Conservation (phyloP, 2,888 invertebrate species). For the Myopa testacea region DNA sequence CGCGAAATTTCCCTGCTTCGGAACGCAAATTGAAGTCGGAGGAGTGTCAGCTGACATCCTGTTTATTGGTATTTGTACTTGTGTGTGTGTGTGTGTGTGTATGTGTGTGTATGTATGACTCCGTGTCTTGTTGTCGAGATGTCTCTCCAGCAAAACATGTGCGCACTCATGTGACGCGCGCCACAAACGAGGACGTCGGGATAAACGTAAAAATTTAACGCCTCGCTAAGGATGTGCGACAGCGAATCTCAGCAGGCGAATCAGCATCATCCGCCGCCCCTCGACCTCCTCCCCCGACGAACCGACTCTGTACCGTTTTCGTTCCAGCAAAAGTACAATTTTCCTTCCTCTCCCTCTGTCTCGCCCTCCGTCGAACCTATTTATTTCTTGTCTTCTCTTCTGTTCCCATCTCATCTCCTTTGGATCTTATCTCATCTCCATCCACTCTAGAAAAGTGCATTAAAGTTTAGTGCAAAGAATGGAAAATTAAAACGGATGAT, state of each 20-base stretch:
- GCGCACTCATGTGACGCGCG: slow-evolving; percentile 18
- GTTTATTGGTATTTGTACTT: not conserved
- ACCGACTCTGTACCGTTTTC: not conserved
- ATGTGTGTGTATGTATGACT: slow-evolving; percentile 3
- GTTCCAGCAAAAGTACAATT: too few species aligned
- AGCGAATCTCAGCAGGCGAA: slow-evolving; percentile 4
- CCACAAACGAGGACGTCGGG: slow-evolving; percentile 18
- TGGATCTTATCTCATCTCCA: not conserved
- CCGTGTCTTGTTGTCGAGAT: not conserved
- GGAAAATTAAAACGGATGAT: slow-evolving; percentile 3
- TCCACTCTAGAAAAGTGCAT: slow-evolving; percentile 11
- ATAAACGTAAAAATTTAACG: slow-evolving; percentile 33
- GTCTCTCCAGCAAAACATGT: slow-evolving; percentile 1
- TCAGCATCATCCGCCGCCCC: not conserved
- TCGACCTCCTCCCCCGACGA: not conserved
- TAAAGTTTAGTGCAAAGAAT: not conserved
- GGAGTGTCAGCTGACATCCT: slow-evolving; percentile 27
- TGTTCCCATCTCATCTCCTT: too few species aligned
- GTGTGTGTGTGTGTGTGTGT: slow-evolving; percentile 5
- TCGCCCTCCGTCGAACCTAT: too few species aligned
- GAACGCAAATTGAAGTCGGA: slow-evolving; percentile 59
- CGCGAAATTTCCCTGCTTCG: slow-evolving; percentile 57
- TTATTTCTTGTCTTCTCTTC: too few species aligned
- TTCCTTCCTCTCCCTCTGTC: too few species aligned
- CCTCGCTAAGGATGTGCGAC: slow-evolving; percentile 22